Base-by-base conservation (phyloP, 2,113 vertebrate species). In the Nothobranchius kuhntae region DNA sequence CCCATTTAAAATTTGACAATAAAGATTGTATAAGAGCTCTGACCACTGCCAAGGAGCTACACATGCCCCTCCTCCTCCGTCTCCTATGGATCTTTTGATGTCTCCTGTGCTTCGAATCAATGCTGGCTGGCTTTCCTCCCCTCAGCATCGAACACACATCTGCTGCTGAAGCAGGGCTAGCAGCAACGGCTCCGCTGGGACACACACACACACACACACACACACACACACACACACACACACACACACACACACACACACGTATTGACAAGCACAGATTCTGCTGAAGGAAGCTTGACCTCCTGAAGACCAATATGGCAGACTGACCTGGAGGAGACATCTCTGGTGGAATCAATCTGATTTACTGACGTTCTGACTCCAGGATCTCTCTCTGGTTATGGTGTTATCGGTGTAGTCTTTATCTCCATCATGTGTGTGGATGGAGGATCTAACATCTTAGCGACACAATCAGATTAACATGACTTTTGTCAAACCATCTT, bases 81-180 rank as follows among this genome's bases (percentile, higher is more conserved):
- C 72, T 78, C 75, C 63, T 80, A 83, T 86, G 70, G 87, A 85
- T 89, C 78, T 82, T 88, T 79, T 82, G 77, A 87, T 77, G 86
- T 85, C 78, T 79, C 58, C 77, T 15, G 45, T 71, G 77, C 72
- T 73, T 65, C 36, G 65, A 75, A 89, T 88, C 86, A 84, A 84
- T 88, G 82, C n/a, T n/a, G 38, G 38, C 58, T 44, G 57, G 82
- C 68, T 87, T 66, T 86, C 74, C 78, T 73, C 76, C 81, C 82
- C 46, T 59, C 57, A 81, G 81, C 72, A 79, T 71, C 83, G 61
- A 62, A 59, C 78, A 71, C 75, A 75, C 75, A 85, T 85, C 76
- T 78, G 79, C 77, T 80, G 84, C 80, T 6, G 61, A 77, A 89
- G 76, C 76, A 83, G 76, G 65, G 84, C 80, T 67, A 26, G 62